Base-by-base conservation (phyloP, 2,888 invertebrate species). In the Lathronympha strigana region DNA sequence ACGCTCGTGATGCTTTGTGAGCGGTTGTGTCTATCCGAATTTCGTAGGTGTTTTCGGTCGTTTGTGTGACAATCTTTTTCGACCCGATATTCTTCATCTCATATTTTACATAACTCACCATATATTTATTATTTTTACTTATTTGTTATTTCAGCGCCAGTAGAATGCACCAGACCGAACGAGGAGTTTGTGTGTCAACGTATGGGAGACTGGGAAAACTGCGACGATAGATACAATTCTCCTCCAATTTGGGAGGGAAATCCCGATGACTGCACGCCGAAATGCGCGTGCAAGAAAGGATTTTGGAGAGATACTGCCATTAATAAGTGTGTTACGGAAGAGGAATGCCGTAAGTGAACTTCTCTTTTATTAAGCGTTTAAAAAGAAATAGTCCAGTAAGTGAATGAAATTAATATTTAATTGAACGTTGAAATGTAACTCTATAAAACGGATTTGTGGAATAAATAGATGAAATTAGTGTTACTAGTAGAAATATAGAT, bases 111-210 rank as follows among this genome's bases (percentile, higher is more conserved):
- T 3, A 28, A 28, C 8, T 8, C 31, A 33, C 9, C 13, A 1
- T 13, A 33, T 25, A 4, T 9, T 9, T 9, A 11, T 3, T 43
- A 9, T 19, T 43, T 2, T 19, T 8, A 21, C 13, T 23, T n/a
- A 4, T n/a, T 11, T 25, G 2, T 11, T 31, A 38, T 58, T 54
- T 4, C 23, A 69, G 69, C 69, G 23, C 19, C 61, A 0, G 55
- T 67, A 4, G 50, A 67, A 55, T 67, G 67, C 43, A 67, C 67
- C 1, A 61, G 67, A 45, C 36, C 36, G 1, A 55, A 67, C 43
- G 64, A 67, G 43, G 61, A 43, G 23, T 67, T 36, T 25, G 25
- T 17, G 13, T 67, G 67, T 36, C 53, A 60, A 8, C 60, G 40
- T 0, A 21, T 25, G 0, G 61, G 49, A 28, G 50, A 61, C 25